phyloP scores from a whole-genome alignment of 2,888 invertebrate genomes.

The Isotomurus palustris region DNA sequence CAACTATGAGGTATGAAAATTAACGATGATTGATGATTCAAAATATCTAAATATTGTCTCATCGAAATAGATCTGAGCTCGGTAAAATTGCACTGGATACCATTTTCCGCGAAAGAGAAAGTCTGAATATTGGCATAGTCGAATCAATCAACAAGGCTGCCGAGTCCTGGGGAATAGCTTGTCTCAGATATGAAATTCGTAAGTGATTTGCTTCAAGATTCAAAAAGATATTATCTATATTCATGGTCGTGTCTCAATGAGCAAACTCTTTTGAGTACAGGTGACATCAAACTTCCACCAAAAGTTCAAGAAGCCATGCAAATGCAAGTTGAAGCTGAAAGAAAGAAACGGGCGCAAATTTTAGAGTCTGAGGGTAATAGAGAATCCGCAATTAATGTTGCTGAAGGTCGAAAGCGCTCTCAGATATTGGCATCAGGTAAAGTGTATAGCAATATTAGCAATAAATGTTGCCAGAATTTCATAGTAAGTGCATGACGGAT shows the following conservation, averaged over 20 bases:
- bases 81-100: slow-evolving; percentile 96
- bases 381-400: slow-evolving; percentile 92
- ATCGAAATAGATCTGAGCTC: slow-evolving; percentile 67
- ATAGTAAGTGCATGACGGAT: no score
- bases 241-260: no score
- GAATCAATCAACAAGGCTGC: slow-evolving; percentile 96
- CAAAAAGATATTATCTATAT: no score
- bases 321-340: slow-evolving; percentile 99
- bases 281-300: slow-evolving; percentile 80
- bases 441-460: slow-evolving; percentile 3
- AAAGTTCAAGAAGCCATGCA: slow-evolving; percentile 99
- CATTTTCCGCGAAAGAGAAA: slow-evolving; percentile 94
- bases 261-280: no score
- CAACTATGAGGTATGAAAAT: slow-evolving; percentile 77
- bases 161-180: slow-evolving; percentile 96
- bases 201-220: slow-evolving; percentile 52
- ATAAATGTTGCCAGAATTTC: no score
- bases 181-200: slow-evolving; percentile 91
- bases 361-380: slow-evolving; percentile 93
- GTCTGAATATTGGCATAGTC: slow-evolving; percentile 88
- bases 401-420: slow-evolving; percentile 89
- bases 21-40: not conserved
- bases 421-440: slow-evolving; percentile 83
- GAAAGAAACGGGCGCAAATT: slow-evolving; percentile 92
- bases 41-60: not conserved